These are phyloP conservation scores for Hedychridium roseum DNA, from an alignment of 2,888 invertebrate genomes.

Conservation along the genomic window DNA sequence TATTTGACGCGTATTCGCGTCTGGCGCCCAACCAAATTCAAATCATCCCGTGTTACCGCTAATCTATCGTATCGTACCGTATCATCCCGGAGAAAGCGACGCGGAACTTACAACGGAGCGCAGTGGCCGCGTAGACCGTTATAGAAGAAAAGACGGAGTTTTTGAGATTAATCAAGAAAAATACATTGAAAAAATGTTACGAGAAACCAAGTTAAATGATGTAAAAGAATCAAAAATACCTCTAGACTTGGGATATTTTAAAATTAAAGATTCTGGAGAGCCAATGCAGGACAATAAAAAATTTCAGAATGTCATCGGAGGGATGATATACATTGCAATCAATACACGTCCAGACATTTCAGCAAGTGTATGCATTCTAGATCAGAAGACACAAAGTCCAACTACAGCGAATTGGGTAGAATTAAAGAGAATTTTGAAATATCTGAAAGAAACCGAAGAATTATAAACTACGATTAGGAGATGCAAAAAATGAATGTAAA, in stretches of 20 bases:
- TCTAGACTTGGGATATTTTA: slow-evolving; percentile 20
- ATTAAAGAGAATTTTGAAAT: slow-evolving; percentile 28
- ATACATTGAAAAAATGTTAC: slow-evolving; percentile 21
- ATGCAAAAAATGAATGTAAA: slow-evolving; percentile 2
- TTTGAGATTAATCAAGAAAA: slow-evolving; percentile 11
- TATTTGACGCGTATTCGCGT: no score
- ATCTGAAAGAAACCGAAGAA: slow-evolving; percentile 21
- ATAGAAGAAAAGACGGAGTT: slow-evolving; percentile 7
- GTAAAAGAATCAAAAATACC: slow-evolving; percentile 22
- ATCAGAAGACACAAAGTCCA: slow-evolving; percentile 35
- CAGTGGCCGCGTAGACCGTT: no score
- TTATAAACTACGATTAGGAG: slow-evolving; percentile 15
- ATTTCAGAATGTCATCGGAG: slow-evolving; percentile 30
- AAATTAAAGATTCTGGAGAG: slow-evolving; percentile 7
- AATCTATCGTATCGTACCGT: no score
- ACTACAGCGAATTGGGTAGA: slow-evolving; percentile 38
- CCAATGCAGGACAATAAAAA: slow-evolving; percentile 13
- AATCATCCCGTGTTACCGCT: no score
- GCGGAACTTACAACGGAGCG: no score
- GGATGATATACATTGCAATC: slow-evolving; percentile 30
- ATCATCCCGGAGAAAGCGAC: no score
- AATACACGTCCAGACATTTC: slow-evolving; percentile 36
- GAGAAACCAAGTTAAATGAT: slow-evolving; percentile 13
- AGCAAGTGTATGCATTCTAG: slow-evolving; percentile 29
- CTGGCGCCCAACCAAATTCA: no score